A percentile compares a stretch with the other conserved stretches of the same genome.
Evolutionary conservation across 2,888 invertebrate species (phyloP).

Genomic region (Oxystoma pomonae): DNA sequence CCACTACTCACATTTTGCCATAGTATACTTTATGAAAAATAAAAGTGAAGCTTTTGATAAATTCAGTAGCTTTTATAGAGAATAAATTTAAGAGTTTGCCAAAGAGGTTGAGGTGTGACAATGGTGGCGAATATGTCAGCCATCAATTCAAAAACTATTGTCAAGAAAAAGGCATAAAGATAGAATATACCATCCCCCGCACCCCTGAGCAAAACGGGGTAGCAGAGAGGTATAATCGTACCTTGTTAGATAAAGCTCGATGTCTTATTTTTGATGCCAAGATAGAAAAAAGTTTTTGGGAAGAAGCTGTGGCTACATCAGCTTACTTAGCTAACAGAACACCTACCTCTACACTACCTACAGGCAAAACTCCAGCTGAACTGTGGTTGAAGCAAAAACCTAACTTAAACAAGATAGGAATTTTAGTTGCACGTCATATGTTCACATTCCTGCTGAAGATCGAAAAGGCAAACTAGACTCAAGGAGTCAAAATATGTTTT

Average conservation of each 20-base stretch:
- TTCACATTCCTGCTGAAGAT: slow-evolving; percentile 1
- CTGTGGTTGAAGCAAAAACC: slow-evolving; percentile 7
- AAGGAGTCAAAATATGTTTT: slow-evolving; percentile 1
- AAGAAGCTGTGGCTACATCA: slow-evolving; percentile 18
- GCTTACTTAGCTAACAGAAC: slow-evolving; percentile 17
- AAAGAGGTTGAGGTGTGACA: slow-evolving; percentile 17
- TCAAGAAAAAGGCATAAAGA: slow-evolving; percentile 19
- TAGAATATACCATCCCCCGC: slow-evolving; percentile 21
- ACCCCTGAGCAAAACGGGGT: slow-evolving; percentile 24
- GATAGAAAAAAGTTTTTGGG: slow-evolving; percentile 21
- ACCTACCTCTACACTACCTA: not conserved
- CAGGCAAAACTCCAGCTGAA: slow-evolving; percentile 6
- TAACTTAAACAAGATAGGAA: slow-evolving; percentile 9
- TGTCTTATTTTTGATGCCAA: slow-evolving; percentile 24
- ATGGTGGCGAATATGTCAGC: slow-evolving; percentile 22
- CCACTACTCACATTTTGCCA: slow-evolving; percentile 17
- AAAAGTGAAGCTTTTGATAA: slow-evolving; percentile 18
- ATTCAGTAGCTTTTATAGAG: slow-evolving; percentile 17
- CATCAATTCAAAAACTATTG: slow-evolving; percentile 23
- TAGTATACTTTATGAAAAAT: slow-evolving; percentile 6
- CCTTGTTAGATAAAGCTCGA: slow-evolving; percentile 24
- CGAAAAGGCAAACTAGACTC: not conserved
- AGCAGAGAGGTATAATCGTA: slow-evolving; percentile 22
- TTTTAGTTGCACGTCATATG: slow-evolving; percentile 5
- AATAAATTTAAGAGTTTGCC: slow-evolving; percentile 12